Conservation (phyloP, 2,797 vertebrate species). For the Pangasius sanitwongsei region DNA sequence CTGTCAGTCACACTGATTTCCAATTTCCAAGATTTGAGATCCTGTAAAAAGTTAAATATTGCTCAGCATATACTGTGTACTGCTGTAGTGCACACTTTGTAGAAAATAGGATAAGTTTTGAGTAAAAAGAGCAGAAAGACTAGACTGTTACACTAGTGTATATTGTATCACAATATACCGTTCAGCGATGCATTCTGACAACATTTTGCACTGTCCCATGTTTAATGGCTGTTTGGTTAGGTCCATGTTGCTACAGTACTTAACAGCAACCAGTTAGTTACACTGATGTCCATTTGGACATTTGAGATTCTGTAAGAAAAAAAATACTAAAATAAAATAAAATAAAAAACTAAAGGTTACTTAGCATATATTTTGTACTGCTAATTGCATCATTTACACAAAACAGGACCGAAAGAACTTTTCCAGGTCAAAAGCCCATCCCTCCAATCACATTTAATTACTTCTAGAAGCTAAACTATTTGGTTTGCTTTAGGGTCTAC, state of each 20-base stretch:
- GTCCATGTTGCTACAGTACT: not conserved
- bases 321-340: too few species aligned
- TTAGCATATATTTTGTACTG: not conserved
- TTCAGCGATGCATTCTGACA: not conserved
- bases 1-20: not conserved
- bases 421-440: not conserved
- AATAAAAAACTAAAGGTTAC: not conserved
- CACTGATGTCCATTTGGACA: not conserved
- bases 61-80: not conserved
- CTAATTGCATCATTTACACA: not conserved
- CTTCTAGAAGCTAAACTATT: not conserved
- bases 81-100: not conserved
- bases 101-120: not conserved
- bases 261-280: not conserved
- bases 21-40: not conserved
- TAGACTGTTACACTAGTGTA: not conserved
- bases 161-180: not conserved
- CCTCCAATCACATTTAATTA: constrained; percentile 12
- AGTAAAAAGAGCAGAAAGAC: not conserved
- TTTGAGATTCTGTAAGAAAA: not conserved
- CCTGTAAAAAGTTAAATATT: not conserved
- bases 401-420: not conserved
- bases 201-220: not conserved
- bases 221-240: not conserved
- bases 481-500: constrained; percentile 14